These are phyloP conservation scores for Drosophila mulleri DNA, from an alignment of 2,888 invertebrate genomes.

Conservation along the genomic window DNA sequence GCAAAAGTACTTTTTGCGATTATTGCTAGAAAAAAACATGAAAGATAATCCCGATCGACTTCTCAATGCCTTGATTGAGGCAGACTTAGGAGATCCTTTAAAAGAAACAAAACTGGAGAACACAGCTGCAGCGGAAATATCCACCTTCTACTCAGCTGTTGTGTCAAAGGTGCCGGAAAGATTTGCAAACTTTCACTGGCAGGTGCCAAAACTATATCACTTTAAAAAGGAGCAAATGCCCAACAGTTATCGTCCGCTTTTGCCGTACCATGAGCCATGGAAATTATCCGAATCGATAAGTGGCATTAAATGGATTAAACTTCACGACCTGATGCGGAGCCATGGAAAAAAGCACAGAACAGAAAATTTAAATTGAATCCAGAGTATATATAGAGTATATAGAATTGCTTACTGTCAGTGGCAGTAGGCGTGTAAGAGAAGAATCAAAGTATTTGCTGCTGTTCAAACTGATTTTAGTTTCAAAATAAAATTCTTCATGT, in stretches of 20 bases:
- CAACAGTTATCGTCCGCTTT: background rate
- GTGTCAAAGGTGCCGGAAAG: background rate
- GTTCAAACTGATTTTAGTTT: background rate
- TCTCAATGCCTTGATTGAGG: background rate
- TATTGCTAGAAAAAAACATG: background rate
- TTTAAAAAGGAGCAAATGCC: constrained; percentile 1
- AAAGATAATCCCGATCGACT: constrained; percentile 1
- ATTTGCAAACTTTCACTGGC: background rate
- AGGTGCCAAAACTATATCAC: background rate
- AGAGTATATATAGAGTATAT: background rate
- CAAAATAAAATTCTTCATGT: constrained; percentile 23
- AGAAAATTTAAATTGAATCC: background rate
- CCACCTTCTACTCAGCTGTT: constrained; percentile 12
- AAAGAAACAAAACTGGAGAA: accelerated
- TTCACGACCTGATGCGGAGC: too few species aligned
- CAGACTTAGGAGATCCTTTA: background rate
- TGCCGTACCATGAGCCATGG: constrained; percentile 18
- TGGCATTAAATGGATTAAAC: too few species aligned
- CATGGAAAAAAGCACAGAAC: background rate
- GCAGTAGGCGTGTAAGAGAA: background rate
- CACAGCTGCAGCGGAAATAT: background rate
- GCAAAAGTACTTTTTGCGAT: constrained; percentile 8
- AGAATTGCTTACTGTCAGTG: background rate
- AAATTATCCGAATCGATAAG: too few species aligned
- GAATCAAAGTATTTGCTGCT: background rate